phyloP scores from a whole-genome alignment of 2,888 invertebrate genomes.

The Teleogryllus oceanicus region DNA sequence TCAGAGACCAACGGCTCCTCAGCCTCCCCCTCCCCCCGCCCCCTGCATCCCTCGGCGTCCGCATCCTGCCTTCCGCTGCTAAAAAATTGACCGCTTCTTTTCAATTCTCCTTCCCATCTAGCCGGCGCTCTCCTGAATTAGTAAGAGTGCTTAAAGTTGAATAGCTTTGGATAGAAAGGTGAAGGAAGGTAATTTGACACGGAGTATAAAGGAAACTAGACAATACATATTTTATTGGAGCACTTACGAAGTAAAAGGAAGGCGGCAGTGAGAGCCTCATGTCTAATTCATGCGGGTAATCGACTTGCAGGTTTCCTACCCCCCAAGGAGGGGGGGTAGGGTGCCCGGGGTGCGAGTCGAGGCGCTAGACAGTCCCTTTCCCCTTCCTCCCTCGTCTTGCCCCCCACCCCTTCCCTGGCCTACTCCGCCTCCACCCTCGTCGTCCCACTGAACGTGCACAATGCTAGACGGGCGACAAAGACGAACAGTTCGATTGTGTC shows the following conservation, averaged over 20 bases:
- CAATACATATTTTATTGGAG: constrained; percentile 18
- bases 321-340: too few relatives aligned
- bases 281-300: neutral
- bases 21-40: neutral
- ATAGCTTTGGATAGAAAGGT: constrained; percentile 18
- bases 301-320: neutral
- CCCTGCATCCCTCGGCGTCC: neutral
- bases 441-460: too few relatives aligned
- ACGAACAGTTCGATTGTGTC: too few relatives aligned
- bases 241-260: constrained; percentile 9
- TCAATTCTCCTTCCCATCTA: constrained; percentile 18
- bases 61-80: neutral
- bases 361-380: too few relatives aligned
- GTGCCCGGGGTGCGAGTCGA: too few relatives aligned
- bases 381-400: too few relatives aligned
- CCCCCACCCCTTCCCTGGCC: too few relatives aligned
- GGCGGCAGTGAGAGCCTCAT: neutral
- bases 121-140: neutral
- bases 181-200: constrained; percentile 18
- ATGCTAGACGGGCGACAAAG: too few relatives aligned
- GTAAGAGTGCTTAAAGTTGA: constrained; percentile 7
- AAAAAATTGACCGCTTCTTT: neutral
- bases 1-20: too few relatives aligned
- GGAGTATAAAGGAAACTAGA: constrained; percentile 18
- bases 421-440: too few relatives aligned